Base-by-base conservation (phyloP, 2,888 invertebrate genomes). In the Leucophenga montana region DNA sequence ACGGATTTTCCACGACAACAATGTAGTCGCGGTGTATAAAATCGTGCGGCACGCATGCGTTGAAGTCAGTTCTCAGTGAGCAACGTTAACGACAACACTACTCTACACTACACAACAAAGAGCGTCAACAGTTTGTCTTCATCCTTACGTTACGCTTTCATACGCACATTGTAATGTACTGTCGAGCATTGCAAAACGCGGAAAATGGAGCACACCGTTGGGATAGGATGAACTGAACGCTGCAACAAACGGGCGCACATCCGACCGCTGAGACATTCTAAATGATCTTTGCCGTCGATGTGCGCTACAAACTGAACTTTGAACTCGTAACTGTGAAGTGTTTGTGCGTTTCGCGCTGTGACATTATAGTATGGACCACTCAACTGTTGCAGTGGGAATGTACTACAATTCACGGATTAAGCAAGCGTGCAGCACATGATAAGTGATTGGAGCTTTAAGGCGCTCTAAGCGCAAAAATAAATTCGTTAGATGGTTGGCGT, bases 361-460 rank as follows among this genome's bases (percentile, higher is more conserved):
- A 22, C 13, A n/a, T 16, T 33, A 31, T n/a, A n/a, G n/a, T n/a
- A n/a, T n/a, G n/a, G n/a, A 22, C 50, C 27, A 65, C 64, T 18
- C 44, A 13, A 6, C 48, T 46, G 27, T n/a, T 48, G 18, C 13
- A 48, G 44, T 31, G 16, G 18, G n/a, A n/a, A n/a, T 18, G 18
- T 18, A 9, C 54, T 54, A 4, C 18, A 18, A 54, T 54, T 11
- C 54, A 20, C 9, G 16, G 57, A 31, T 31, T n/a, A 31, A 31
- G 57, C 57, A 57, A n/a, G n/a, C 57, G 57, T n/a, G 31, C n/a
- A 2, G 22, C 14, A 67, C 66, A 64, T 33, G 54, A 69, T 62
- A 64, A 39, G 46, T 14, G 66, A 64, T 68, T 59, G 68, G 53
- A 80, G 82, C 82, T 83, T 83, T 80, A 80, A 76, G 66, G 80